A percentile compares a stretch with the other conserved stretches of the same genome.
phyloP scores from a whole-genome alignment of 2,888 invertebrate genomes.

The Panopea generosa region DNA sequence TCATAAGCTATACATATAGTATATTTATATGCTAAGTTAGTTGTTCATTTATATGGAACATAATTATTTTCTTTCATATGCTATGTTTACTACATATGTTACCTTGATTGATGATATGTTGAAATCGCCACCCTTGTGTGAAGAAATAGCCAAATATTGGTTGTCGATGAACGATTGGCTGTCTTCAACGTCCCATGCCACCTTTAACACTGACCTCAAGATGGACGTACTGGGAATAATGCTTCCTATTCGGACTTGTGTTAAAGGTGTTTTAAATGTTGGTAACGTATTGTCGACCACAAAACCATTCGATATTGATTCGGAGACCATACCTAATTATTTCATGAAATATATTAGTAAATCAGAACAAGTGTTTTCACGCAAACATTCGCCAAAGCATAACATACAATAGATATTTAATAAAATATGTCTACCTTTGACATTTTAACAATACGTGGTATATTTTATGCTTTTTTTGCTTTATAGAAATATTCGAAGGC shows the following conservation, averaged over 20 bases:
- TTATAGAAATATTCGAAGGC: too few relatives aligned
- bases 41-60: too few relatives aligned
- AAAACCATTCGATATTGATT: slow-evolving; percentile 62
- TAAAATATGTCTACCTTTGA: too few relatives aligned
- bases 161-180: slow-evolving; percentile 52
- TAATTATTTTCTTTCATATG: too few relatives aligned
- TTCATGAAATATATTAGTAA: too few relatives aligned
- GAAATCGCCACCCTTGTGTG: slow-evolving; percentile 62
- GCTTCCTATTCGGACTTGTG: slow-evolving; percentile 40
- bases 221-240: slow-evolving; percentile 29
- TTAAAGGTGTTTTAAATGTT: background rate
- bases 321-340: slow-evolving; percentile 55
- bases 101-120: slow-evolving; percentile 54
- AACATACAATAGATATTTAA: too few relatives aligned
- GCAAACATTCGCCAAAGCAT: too few relatives aligned
- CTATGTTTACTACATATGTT: background rate
- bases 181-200: slow-evolving; percentile 53
- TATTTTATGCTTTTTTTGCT: too few relatives aligned
- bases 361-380: too few relatives aligned
- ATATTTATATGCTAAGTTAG: too few relatives aligned
- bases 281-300: slow-evolving; percentile 60
- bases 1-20: too few relatives aligned
- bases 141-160: slow-evolving; percentile 56
- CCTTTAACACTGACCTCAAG: slow-evolving; percentile 31
- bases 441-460: too few relatives aligned